A percentile compares a stretch with the other conserved stretches of the same genome.
Conservation (phyloP, 2,797 vertebrate species). For the Cynopterus sphinx region DNA sequence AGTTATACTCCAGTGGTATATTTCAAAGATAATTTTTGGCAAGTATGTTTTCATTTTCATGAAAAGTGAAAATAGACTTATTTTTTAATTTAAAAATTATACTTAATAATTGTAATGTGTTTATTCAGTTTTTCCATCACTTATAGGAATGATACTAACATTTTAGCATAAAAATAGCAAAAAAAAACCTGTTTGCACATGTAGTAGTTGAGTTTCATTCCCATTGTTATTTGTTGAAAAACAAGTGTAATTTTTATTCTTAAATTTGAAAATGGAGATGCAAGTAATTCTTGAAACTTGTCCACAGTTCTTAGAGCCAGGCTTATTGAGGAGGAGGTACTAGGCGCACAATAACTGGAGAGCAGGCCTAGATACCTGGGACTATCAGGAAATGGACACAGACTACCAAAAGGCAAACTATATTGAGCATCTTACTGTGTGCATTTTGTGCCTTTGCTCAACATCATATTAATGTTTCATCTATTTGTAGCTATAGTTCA, state of each 20-base stretch:
- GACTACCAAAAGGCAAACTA: background rate
- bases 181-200: too few relatives aligned
- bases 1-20: background rate
- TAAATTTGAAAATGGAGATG: background rate
- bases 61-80: background rate
- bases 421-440: background rate
- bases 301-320: background rate
- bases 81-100: background rate
- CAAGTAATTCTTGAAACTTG: background rate
- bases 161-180: background rate
- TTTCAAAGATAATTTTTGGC: background rate
- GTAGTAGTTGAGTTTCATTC: background rate
- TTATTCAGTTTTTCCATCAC: background rate
- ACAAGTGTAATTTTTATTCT: background rate
- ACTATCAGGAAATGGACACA: too few relatives aligned
- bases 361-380: background rate
- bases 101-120: background rate
- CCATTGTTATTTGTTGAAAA: background rate
- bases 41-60: background rate
- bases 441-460: constrained; percentile 13
- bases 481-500: background rate
- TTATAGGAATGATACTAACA: background rate
- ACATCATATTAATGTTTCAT: background rate
- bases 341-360: background rate
- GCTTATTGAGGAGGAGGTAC: background rate